Percentiles rank a stretch among this genome's conserved stretches.
phyloP scores from a whole-genome alignment of 1,140 invertebrate genomes.

The Triops longicaudatus region DNA sequence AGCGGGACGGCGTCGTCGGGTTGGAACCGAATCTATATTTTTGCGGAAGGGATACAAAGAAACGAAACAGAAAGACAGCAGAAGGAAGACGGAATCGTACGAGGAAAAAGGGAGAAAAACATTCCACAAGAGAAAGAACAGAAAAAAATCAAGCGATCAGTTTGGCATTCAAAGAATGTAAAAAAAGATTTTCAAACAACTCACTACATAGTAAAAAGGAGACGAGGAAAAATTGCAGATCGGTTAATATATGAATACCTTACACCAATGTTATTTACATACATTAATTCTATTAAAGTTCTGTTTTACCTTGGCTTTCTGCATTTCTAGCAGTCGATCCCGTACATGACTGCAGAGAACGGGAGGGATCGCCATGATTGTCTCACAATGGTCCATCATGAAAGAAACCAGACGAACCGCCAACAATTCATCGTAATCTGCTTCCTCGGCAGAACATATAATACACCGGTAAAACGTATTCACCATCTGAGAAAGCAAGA shows the following conservation, averaged over 20 bases:
- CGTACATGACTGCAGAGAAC: constrained; percentile 22
- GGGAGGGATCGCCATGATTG: constrained; percentile 28
- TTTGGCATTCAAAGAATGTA: constrained; percentile 9
- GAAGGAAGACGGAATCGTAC: constrained; percentile 17
- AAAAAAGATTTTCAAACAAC: constrained; percentile 23
- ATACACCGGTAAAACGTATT: constrained; percentile 30
- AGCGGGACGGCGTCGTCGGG: constrained; percentile 27
- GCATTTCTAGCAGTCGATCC: constrained; percentile 21
- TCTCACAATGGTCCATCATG: constrained; percentile 27
- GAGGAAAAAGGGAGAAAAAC: constrained; percentile 10
- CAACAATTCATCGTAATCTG: constrained; percentile 28
- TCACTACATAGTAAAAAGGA: constrained; percentile 20
- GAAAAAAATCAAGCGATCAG: neutral
- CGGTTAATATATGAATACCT: neutral
- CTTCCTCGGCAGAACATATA: constrained; percentile 25
- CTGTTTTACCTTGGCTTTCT: constrained; percentile 23
- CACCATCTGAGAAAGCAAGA: constrained; percentile 24
- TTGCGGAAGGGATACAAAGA: neutral
- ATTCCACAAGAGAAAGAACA: neutral
- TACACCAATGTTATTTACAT: neutral
- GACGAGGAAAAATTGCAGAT: neutral
- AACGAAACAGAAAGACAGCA: neutral
- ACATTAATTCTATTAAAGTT: constrained; percentile 15
- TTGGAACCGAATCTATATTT: constrained; percentile 27
- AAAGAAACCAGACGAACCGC: constrained; percentile 26